phyloP scores from a whole-genome alignment of 2,888 invertebrate species.

The Danaus chrysippus region DNA sequence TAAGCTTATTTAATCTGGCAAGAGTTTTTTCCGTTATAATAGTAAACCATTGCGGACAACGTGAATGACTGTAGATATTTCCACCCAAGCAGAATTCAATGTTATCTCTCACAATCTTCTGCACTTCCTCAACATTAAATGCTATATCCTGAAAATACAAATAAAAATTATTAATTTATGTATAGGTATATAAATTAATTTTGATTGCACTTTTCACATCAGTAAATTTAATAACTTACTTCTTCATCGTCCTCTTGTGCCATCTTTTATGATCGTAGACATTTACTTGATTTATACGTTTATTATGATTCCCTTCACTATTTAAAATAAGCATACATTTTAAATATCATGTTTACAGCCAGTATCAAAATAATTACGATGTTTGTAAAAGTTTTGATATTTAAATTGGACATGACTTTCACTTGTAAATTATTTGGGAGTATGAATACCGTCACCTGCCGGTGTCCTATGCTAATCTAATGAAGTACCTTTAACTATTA shows the following conservation, averaged over 20 bases:
- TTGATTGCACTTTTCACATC: neutral
- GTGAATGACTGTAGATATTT: conserved; percentile 80
- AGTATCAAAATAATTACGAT: too few relatives aligned
- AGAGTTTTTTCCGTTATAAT: conserved; percentile 87
- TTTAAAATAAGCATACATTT: neutral
- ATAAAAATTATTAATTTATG: too few relatives aligned
- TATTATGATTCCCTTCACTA: neutral
- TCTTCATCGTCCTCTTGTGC: conserved; percentile 53
- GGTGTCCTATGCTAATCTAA: too few relatives aligned
- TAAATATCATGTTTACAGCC: too few relatives aligned
- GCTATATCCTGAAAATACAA: conserved; percentile 53
- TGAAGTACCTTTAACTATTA: too few relatives aligned
- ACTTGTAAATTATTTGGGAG: too few relatives aligned
- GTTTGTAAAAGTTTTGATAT: too few relatives aligned
- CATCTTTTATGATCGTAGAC: conserved; percentile 26
- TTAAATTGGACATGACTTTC: too few relatives aligned
- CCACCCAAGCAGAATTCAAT: conserved; percentile 87
- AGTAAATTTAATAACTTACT: conserved; percentile 32
- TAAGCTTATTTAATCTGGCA: conserved; percentile 84
- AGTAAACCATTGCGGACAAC: conserved; percentile 82
- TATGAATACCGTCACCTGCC: too few relatives aligned
- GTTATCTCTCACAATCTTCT: conserved; percentile 86
- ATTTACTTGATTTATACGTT: neutral
- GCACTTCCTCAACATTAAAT: conserved; percentile 86
- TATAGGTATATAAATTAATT: too few relatives aligned